phyloP scores from a whole-genome alignment of 2,797 vertebrate genomes.

The Anisognathus igniventris region DNA sequence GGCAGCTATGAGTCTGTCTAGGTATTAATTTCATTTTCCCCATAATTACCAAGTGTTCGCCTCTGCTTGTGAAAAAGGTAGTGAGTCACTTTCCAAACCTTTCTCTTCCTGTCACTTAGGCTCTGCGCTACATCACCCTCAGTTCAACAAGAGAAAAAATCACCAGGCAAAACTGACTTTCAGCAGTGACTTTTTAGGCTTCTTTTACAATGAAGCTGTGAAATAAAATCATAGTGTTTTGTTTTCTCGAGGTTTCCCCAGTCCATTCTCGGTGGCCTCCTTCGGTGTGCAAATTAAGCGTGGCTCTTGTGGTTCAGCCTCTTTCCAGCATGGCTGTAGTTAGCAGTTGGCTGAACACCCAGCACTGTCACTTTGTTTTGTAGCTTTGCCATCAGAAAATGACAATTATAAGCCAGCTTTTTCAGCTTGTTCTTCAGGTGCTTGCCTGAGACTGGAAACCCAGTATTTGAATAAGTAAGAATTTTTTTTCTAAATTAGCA shows the following conservation, averaged over 20 bases:
- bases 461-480: background rate
- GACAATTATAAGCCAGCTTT: background rate
- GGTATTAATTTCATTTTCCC: constrained; percentile 21
- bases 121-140: background rate
- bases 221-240: background rate
- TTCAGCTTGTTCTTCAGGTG: background rate
- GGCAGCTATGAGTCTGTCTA: background rate
- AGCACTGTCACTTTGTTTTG: background rate
- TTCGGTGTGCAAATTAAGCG: background rate
- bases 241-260: background rate
- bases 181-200: background rate
- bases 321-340: background rate
- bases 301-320: constrained; percentile 25
- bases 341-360: constrained; percentile 1
- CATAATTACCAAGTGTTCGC: background rate
- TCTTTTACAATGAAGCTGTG: background rate
- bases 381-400: background rate
- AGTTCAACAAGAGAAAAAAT: background rate
- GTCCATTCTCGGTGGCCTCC: background rate
- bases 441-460: background rate
- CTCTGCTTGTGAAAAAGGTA: background rate
- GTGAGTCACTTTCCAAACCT: constrained; percentile 2
- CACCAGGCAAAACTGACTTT: background rate
- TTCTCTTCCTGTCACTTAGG: background rate
- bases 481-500: background rate